Base-by-base conservation (phyloP, 2,888 invertebrate species). In the Coenonympha glycerion region DNA sequence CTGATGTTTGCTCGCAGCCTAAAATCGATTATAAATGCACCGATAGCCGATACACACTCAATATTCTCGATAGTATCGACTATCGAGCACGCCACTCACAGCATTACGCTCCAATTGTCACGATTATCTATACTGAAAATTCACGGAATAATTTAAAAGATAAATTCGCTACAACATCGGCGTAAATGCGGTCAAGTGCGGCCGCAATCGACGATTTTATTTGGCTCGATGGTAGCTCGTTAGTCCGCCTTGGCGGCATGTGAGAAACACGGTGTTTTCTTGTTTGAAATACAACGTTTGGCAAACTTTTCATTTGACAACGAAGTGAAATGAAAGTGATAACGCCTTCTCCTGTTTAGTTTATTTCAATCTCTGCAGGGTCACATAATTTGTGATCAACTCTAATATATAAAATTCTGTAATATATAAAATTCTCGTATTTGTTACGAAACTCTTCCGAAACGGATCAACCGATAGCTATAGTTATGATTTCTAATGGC, bases 171-270 rank as follows among this genome's bases (percentile, higher is more conserved):
- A 15, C 34, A 39, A 42, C 44, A 22, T 41, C 45, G 42, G 45
- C 28, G 37, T 37, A 39, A 54, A 47, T 36, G 48, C 47, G 52
- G 55, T 52, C 55, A 52, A 55, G 52, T 46, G 40, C 42, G 46
- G 46, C 49, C 16, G 33, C 52, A 47, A 52, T 52, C 52, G 21
- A 52, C 48, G 46, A 36, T 49, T n/a, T n/a, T n/a, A n/a, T n/a
- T 24, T 24, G 33, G 22, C 37, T 26, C 39, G 47, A 3, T 31
- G 45, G 18, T 34, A 24, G 22, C 47, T 54, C 40, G 36, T 36
- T 47, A 36, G 30, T 22, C 47, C 31, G 41, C 47, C 53, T 53
- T 42, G 52, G 31, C 37, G 46, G 28, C 44, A 51, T 33, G 33
- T 46, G 22, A n/a, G 33, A 45, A 33, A 34, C 22, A 9, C 4